Evolutionary conservation across 2,888 invertebrate genomes (phyloP), one percentile per base, ranked within the genome.

Genomic region (Pyrrhia umbra): DNA sequence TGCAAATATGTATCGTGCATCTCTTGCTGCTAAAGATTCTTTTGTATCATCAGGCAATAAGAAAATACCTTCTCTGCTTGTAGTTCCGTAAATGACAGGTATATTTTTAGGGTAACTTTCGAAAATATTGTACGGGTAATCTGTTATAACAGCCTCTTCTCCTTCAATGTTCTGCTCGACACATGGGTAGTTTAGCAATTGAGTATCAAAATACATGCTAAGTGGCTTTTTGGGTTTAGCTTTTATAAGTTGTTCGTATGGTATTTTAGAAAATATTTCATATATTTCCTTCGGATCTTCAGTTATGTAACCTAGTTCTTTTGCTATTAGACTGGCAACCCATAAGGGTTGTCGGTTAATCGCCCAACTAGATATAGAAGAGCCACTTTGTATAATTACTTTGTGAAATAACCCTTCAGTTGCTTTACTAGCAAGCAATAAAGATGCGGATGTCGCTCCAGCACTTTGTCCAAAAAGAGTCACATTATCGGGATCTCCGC

Each of bases 381-480:
- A 88, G 2, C 95, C 94, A 68, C 94, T 94, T 69, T 94, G 94
- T 9, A 92, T 65, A 20, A 95, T 94, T 1, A 86, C 93, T 84
- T 83, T 91, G 6, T 91, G 82, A 65, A 93, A 93, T 8, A 95
- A 76, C 1, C 91, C 93, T 47, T 87, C 75, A 2, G 93, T 88
- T 10, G 82, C 76, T 25, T 90, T 77, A 77, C 90, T 93, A 6
- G 89, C 87, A 58, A 92, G 27, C 10, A 94, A 71, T 18, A 93
- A 58, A 0, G 94, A 89, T 1, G 81, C 71, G 0, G 93, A 93
- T 0, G 89, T 84, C 0, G 85, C 93, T 20, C 94, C 94, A 50
- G 94, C 94, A 55, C 94, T 94, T 80, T 93, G 92, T 5, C 94
- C 94, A 70, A 94, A 94, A 4, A 93, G n/a, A 0, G 94, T 94